These are phyloP conservation scores for Accipiter virgatus DNA, from an alignment of 2,113 vertebrate genomes.

Conservation along the genomic window DNA sequence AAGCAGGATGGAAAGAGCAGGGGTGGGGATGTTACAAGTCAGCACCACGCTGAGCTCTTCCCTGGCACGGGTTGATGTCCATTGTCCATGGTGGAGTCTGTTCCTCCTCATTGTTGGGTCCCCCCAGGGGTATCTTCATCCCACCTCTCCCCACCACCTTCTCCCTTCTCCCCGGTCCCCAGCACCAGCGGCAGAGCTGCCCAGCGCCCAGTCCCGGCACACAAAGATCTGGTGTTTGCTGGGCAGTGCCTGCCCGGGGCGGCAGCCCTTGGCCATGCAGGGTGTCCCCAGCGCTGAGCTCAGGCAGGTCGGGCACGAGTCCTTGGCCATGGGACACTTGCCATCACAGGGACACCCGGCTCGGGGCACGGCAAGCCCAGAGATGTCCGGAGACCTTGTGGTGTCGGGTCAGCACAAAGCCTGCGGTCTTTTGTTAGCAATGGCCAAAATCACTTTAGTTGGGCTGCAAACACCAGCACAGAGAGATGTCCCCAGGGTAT, in stretches of 20 bases:
- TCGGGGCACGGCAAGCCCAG: rapidly evolving
- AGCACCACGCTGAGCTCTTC: not conserved
- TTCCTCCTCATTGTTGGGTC: not conserved
- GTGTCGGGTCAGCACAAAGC: not conserved
- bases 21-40: rapidly evolving
- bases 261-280: not conserved
- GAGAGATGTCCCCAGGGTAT: not conserved
- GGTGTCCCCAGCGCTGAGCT: not conserved
- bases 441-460: not conserved
- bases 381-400: rapidly evolving
- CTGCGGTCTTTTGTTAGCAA: not conserved
- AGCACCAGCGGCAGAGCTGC: not conserved
- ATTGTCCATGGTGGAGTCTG: not conserved
- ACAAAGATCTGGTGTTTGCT: too few relatives aligned
- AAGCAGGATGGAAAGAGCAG: not conserved
- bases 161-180: not conserved
- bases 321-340: not conserved
- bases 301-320: rapidly evolving
- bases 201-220: too few relatives aligned
- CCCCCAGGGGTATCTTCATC: rapidly evolving
- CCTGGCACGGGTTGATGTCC: rapidly evolving
- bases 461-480: not conserved
- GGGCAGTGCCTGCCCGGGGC: too few relatives aligned
- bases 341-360: not conserved
- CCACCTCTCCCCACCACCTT: rapidly evolving